These are phyloP conservation scores for Hoplias malabaricus DNA, from an alignment of 2,113 vertebrate species.

Conservation along the genomic window DNA sequence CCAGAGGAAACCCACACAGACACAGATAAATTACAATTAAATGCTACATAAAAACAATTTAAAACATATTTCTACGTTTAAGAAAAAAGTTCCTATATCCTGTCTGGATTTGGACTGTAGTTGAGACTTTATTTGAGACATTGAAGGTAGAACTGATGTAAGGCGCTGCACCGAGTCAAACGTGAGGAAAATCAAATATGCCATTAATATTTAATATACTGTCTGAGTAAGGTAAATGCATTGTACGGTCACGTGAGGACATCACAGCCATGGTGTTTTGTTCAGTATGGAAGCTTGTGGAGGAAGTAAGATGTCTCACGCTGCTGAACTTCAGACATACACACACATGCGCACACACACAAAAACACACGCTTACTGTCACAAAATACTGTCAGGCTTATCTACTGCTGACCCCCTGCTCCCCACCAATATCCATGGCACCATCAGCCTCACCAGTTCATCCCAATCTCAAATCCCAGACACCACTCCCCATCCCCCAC, in stretches of 20 bases:
- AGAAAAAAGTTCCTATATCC: too few species aligned
- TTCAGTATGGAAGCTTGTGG: slow-evolving; percentile 14
- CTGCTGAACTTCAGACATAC: slow-evolving; percentile 52
- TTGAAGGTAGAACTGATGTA: neutral
- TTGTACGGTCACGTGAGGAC: slow-evolving; percentile 57
- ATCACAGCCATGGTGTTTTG: slow-evolving; percentile 54
- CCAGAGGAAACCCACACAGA: too few species aligned
- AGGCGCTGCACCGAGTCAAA: slow-evolving; percentile 51
- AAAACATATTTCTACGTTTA: too few species aligned
- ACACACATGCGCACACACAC: slow-evolving; percentile 16
- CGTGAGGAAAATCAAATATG: slow-evolving; percentile 55
- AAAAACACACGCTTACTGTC: too few species aligned
- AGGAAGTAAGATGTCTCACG: slow-evolving; percentile 59
- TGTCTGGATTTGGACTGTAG: neutral
- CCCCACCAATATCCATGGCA: slow-evolving; percentile 37
- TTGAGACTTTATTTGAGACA: neutral
- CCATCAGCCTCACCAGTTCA: slow-evolving; percentile 51
- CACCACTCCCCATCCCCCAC: slow-evolving; percentile 37
- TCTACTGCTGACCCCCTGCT: neutral
- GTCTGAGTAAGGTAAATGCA: slow-evolving; percentile 64
- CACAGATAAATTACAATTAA: too few species aligned
- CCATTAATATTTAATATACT: slow-evolving; percentile 65
- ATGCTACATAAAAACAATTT: too few species aligned
- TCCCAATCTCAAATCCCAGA: slow-evolving; percentile 61
- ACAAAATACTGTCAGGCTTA: neutral